Evolutionary conservation across 2,797 vertebrate species (phyloP).

Genomic region (Sebastes alutus): DNA sequence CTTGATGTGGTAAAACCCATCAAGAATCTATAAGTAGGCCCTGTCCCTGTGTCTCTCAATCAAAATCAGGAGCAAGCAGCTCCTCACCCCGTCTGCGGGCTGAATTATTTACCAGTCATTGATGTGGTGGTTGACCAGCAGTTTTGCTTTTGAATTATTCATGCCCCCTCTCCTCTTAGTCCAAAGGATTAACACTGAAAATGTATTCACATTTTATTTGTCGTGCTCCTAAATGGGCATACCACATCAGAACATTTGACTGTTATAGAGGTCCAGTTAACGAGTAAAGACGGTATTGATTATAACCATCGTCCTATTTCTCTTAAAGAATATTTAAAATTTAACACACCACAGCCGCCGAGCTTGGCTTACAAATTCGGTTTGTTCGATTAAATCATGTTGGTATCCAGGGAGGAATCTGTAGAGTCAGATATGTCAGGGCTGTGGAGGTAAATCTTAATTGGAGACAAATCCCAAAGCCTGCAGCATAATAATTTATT

Average conservation of each 20-base stretch:
- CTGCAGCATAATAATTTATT: conserved; percentile 19
- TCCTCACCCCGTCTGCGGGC: conserved; percentile 69
- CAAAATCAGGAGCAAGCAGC: conserved; percentile 77
- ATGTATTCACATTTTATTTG: conserved; percentile 71
- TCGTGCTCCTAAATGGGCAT: conserved; percentile 45
- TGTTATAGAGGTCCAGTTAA: conserved; percentile 23
- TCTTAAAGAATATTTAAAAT: conserved; percentile 9
- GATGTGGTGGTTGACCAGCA: conserved; percentile 80
- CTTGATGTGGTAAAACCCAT: conserved; percentile 90
- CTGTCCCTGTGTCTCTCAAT: conserved; percentile 79
- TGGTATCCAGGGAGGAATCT: conserved; percentile 16
- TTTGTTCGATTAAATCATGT: conserved; percentile 32
- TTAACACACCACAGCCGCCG: background rate
- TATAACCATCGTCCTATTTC: conserved; percentile 9
- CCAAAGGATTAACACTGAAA: conserved; percentile 70
- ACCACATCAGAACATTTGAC: conserved; percentile 35
- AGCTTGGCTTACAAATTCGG: conserved; percentile 15
- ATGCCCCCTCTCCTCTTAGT: conserved; percentile 66
- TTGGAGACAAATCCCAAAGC: conserved; percentile 40
- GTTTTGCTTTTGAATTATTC: conserved; percentile 83
- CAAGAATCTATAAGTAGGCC: conserved; percentile 88
- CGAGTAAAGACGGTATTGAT: conserved; percentile 30
- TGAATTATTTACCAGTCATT: conserved; percentile 85
- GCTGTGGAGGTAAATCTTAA: conserved; percentile 21
- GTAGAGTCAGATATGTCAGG: conserved; percentile 17